A percentile compares a stretch with the other conserved stretches of the same genome.
Evolutionary conservation across 2,888 invertebrate species (phyloP).

Genomic region (Galerucella calmariensis): DNA sequence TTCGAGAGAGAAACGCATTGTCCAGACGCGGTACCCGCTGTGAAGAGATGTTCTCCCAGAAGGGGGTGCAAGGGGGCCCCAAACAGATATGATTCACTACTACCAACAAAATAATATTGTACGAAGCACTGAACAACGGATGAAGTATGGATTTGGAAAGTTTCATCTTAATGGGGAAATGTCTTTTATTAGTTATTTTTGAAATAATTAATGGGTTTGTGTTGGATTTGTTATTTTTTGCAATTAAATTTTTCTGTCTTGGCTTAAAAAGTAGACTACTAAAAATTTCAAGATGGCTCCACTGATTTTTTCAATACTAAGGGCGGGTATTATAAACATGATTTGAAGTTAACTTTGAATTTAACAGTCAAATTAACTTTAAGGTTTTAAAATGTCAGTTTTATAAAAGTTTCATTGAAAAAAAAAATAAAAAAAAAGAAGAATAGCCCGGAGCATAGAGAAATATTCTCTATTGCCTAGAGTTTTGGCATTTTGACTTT

Average conservation of each 20-base stretch:
- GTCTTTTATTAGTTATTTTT: conserved; percentile 19
- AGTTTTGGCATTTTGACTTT: too few relatives aligned
- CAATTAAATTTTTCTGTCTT: not conserved
- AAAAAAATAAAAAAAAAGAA: too few relatives aligned
- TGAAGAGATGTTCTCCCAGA: conserved; percentile 57
- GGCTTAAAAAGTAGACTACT: too few relatives aligned
- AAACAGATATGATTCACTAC: conserved; percentile 58
- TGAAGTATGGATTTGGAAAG: conserved; percentile 39
- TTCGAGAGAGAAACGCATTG: conserved; percentile 59
- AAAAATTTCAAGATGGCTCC: too few relatives aligned
- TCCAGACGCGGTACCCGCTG: conserved; percentile 62
- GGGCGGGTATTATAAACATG: too few relatives aligned
- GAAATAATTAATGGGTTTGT: conserved; percentile 20
- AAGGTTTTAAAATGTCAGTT: too few relatives aligned
- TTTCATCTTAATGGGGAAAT: conserved; percentile 27
- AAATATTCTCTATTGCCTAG: too few relatives aligned
- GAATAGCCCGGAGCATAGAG: too few relatives aligned
- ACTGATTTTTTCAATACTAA: too few relatives aligned
- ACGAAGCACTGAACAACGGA: conserved; percentile 51
- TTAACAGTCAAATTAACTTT: too few relatives aligned
- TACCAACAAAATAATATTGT: conserved; percentile 60
- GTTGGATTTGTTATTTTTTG: not conserved
- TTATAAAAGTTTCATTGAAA: too few relatives aligned
- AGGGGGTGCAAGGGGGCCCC: conserved; percentile 39
- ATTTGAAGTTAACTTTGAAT: too few relatives aligned